These are phyloP conservation scores for Quadroppia sp. DNA, from an alignment of 2,888 invertebrate species.

Conservation along the genomic window DNA sequence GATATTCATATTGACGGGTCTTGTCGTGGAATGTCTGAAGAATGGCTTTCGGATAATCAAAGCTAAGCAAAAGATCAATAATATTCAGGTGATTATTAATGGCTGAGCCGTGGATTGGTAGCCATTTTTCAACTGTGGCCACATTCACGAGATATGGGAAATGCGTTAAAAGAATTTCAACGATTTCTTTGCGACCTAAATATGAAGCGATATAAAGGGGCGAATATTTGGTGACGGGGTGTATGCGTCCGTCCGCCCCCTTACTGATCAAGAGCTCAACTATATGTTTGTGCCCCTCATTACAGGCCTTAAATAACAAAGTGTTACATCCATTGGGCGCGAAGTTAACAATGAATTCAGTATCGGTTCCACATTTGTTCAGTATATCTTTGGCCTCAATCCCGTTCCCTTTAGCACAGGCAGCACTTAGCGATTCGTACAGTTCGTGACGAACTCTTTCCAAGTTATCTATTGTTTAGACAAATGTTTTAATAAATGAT, in stretches of 20 bases:
- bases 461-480: conserved; percentile 59
- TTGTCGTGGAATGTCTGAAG: conserved; percentile 55
- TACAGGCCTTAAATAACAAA: conserved; percentile 66
- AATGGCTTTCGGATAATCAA: conserved; percentile 70
- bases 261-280: conserved; percentile 71
- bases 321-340: conserved; percentile 76
- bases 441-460: conserved; percentile 70
- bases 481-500: not conserved
- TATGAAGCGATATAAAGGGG: conserved; percentile 86
- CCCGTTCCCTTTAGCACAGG: conserved; percentile 36
- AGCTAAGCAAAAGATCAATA: conserved; percentile 69
- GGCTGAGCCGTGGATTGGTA: conserved; percentile 86
- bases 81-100: conserved; percentile 77
- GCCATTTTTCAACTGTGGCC: conserved; percentile 84
- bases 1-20: conserved; percentile 68
- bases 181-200: conserved; percentile 74
- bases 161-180: conserved; percentile 64
- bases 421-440: conserved; percentile 54
- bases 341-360: conserved; percentile 66
- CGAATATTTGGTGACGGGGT: conserved; percentile 84
- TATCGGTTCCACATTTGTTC: conserved; percentile 52
- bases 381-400: conserved; percentile 9
- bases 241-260: conserved; percentile 75
- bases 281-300: conserved; percentile 73
- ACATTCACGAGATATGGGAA: conserved; percentile 80